Base-by-base conservation (phyloP, 1,140 invertebrate genomes). In the Saxidomus purpurata region DNA sequence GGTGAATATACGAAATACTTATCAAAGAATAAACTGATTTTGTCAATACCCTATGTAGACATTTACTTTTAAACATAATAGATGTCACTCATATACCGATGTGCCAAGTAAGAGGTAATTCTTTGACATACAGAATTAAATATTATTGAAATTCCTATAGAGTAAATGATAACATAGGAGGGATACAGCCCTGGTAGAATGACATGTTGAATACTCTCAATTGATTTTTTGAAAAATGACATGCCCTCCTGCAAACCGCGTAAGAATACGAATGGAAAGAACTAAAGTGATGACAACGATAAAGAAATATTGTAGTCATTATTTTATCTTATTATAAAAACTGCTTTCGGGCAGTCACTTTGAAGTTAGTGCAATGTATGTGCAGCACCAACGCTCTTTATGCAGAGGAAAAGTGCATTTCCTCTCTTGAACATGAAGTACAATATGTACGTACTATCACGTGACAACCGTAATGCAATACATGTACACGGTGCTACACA, bases 41-140 rank as follows among this genome's bases (percentile, higher is more conserved):
- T 71, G 67, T 71, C 34, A 36, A 71, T 71, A 63, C 4, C 59
- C 28, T 38, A 40, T 38, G 28, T n/a, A 71, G 25, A 79, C 13
- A 31, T 79, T 55, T 79, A 55, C 59, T 52, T 67, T 69, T 40
- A 28, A 55, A 83, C 25, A 74, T 85, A 85, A 85, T 74, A 25
- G 83, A 74, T 85, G 83, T 85, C 83, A 85, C 38, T 74, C 47
- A 76, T 34, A 74, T 49, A 55, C 34, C 31, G 22, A 28, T 36
- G 28, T 49, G 34, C 69, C 25, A 67, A 19, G 67, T 40, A 34
- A 55, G 49, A 85, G 83, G 67, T 49, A 71, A 47, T 55, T 52
- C 67, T 74, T 76, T 85, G 83, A 85, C 83, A 85, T 38, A 28
- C 43, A 28, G 49, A 85, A 74, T 85, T 85, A 38, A 85, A 85